These are phyloP conservation scores for Orchesellides sinensis DNA, from an alignment of 2,888 invertebrate genomes.

Conservation along the genomic window DNA sequence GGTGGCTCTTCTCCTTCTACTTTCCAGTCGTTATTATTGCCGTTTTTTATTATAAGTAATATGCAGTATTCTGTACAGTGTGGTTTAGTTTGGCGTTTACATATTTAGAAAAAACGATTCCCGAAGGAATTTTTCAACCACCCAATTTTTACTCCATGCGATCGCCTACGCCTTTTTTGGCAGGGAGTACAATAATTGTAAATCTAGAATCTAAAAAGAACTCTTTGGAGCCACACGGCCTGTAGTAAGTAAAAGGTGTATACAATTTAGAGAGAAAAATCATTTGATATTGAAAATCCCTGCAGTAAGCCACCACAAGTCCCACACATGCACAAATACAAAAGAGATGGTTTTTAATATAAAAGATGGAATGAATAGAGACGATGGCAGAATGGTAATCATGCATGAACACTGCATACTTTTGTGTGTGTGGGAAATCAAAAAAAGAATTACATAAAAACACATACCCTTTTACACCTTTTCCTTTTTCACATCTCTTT, in stretches of 20 bases:
- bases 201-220: not conserved
- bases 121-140: conserved; percentile 47
- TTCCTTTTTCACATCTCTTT: not conserved
- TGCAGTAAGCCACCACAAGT: too few species aligned
- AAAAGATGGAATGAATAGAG: conserved; percentile 5
- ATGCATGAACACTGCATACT: conserved; percentile 28
- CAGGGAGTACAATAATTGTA: not conserved
- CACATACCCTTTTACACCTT: conserved; percentile 4
- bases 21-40: too few species aligned
- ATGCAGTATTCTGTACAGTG: too few species aligned
- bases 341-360: not conserved
- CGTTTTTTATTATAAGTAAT: too few species aligned
- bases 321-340: too few species aligned
- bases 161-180: not conserved
- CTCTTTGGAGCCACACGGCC: not conserved
- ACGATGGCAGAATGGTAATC: conserved; percentile 41
- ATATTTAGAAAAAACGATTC: conserved; percentile 41
- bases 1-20: not conserved
- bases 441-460: conserved; percentile 40
- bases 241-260: too few species aligned
- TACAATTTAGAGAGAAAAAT: too few species aligned
- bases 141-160: conserved; percentile 36
- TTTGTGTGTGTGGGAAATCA: conserved; percentile 42
- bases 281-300: not conserved
- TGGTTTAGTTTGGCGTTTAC: too few species aligned